Evolutionary conservation across 2,888 invertebrate species (phyloP).

Genomic region (Pseudoips prasinana): DNA sequence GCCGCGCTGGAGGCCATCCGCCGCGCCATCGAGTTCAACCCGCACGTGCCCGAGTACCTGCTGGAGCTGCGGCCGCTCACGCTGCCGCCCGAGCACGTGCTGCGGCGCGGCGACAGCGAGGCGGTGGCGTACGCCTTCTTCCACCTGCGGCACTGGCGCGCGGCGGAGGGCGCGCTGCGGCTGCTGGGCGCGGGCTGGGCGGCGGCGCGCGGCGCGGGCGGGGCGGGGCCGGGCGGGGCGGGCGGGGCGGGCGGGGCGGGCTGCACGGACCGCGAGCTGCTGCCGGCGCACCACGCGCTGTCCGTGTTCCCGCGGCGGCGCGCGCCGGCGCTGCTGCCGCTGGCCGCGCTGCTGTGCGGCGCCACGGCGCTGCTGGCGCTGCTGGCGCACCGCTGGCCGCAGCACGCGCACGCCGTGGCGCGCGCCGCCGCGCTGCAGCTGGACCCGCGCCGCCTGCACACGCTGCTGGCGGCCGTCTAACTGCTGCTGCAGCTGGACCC

Average conservation of each 20-base stretch:
- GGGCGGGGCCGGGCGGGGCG: conserved; percentile 92
- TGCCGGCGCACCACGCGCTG: conserved; percentile 93
- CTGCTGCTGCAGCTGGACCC: neutral
- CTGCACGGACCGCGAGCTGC: conserved; percentile 88
- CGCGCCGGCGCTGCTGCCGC: conserved; percentile 94
- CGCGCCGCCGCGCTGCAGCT: conserved; percentile 33
- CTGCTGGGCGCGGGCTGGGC: conserved; percentile 94
- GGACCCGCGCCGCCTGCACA: conserved; percentile 37
- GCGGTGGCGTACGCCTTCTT: conserved; percentile 98
- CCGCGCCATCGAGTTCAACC: conserved; percentile 98
- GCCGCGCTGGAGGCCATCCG: conserved; percentile 92
- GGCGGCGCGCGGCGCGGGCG: conserved; percentile 80
- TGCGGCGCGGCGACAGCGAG: conserved; percentile 98
- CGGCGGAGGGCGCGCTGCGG: conserved; percentile 96
- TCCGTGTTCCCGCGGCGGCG: conserved; percentile 89
- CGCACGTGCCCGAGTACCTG: conserved; percentile 98
- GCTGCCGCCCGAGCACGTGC: conserved; percentile 97
- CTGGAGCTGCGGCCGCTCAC: conserved; percentile 97
- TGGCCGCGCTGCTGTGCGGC: conserved; percentile 90
- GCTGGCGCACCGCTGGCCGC: conserved; percentile 50
- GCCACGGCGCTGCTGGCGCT: conserved; percentile 86
- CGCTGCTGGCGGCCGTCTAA: conserved; percentile 39
- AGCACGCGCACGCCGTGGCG: conserved; percentile 38
- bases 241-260: too few relatives aligned
- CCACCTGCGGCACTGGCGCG: conserved; percentile 98